Percentiles rank a stretch among this genome's conserved stretches.
Conservation (phyloP, 2,888 invertebrate genomes). For the Plebejus anna region DNA sequence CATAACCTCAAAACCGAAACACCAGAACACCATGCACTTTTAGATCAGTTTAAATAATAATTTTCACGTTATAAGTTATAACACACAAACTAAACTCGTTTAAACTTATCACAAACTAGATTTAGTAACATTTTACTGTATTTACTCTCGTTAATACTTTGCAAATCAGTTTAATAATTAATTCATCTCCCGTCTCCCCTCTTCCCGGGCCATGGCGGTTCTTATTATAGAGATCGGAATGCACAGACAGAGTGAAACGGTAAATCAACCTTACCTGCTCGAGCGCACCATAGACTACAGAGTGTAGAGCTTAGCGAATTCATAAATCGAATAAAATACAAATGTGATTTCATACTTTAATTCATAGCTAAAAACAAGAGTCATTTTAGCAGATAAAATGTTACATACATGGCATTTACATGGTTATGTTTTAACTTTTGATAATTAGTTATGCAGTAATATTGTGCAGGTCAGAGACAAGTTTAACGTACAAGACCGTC, state of each 20-base stretch:
- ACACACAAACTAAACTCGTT: not conserved
- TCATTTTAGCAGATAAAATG: not conserved
- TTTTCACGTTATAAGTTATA: not conserved
- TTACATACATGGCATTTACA: not conserved
- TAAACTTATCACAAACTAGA: not conserved
- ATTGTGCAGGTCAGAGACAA: conserved; percentile 52
- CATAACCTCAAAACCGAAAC: conserved; percentile 59
- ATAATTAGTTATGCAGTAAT: conserved; percentile 30
- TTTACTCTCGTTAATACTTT: not conserved
- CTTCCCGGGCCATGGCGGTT: conserved; percentile 39
- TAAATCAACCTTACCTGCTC: conserved; percentile 16
- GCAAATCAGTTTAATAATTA: not conserved
- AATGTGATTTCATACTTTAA: conserved; percentile 32
- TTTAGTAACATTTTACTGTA: not conserved
- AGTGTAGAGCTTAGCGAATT: conserved; percentile 1
- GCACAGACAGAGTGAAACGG: conserved; percentile 33
- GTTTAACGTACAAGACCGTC: conserved; percentile 45
- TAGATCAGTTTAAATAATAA: not conserved
- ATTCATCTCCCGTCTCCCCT: not conserved
- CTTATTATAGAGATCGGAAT: conserved; percentile 55
- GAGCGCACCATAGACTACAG: conserved; percentile 7
- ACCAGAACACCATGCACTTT: conserved; percentile 27
- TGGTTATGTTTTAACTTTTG: not conserved
- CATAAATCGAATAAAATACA: conserved; percentile 3
- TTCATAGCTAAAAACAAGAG: not conserved